phyloP scores from a whole-genome alignment of 1,140 invertebrate species.

The Reticulitermes speratus region DNA sequence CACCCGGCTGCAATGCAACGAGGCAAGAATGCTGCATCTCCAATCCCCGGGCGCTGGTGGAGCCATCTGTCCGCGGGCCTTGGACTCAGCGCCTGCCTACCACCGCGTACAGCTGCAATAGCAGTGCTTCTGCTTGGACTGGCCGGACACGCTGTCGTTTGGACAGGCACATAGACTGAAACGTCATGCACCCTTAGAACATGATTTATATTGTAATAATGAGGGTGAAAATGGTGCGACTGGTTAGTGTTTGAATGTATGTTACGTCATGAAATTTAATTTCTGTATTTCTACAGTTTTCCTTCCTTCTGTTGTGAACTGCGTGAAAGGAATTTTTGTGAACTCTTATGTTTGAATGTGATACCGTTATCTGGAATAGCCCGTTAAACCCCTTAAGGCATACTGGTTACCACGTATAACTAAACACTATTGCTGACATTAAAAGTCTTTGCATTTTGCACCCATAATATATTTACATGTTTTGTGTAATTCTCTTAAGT shows the following conservation, averaged over 20 bases:
- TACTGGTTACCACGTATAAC: too few relatives aligned
- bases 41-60: constrained; percentile 51
- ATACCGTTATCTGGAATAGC: not conserved
- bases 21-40: constrained; percentile 54
- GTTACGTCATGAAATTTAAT: not conserved
- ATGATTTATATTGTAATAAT: not conserved
- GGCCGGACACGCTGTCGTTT: constrained; percentile 42
- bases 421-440: too few relatives aligned
- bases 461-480: too few relatives aligned
- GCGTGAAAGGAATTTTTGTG: not conserved
- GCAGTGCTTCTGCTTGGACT: constrained; percentile 44
- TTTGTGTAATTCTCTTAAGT: too few relatives aligned
- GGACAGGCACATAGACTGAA: constrained; percentile 31
- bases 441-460: too few relatives aligned
- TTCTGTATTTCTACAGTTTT: not conserved
- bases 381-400: too few relatives aligned
- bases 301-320: not conserved
- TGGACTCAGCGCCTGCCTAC: constrained; percentile 49
- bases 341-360: not conserved
- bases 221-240: not conserved
- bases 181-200: not conserved
- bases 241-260: not conserved
- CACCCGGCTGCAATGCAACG: constrained; percentile 57
- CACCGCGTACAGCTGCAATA: constrained; percentile 44
- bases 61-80: constrained; percentile 52